These are phyloP conservation scores for Mystacornis crossleyi DNA, from an alignment of 2,113 vertebrate species.

Conservation along the genomic window DNA sequence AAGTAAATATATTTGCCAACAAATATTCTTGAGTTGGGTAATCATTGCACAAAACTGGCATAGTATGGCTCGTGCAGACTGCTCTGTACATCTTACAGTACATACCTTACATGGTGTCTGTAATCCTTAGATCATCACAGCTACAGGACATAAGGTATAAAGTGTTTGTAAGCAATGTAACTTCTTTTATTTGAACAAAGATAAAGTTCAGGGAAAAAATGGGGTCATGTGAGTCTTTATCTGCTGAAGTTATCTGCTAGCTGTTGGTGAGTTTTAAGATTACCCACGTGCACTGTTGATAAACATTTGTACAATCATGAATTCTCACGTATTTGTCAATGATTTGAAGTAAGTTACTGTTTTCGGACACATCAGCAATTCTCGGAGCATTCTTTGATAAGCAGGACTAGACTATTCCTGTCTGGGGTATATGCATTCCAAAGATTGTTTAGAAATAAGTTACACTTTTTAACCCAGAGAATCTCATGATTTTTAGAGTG, in stretches of 20 bases:
- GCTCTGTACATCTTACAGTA: neutral
- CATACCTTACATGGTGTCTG: neutral
- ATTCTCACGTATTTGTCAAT: neutral
- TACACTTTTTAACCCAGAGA: neutral
- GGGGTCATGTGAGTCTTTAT: neutral
- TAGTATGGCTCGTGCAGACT: too few species aligned
- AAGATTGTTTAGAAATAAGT: neutral
- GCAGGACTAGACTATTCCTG: neutral
- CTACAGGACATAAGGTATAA: neutral
- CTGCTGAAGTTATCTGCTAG: neutral
- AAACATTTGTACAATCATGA: neutral
- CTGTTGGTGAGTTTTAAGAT: neutral
- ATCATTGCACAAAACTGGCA: neutral
- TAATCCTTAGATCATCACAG: neutral
- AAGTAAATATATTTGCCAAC: neutral
- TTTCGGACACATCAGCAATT: neutral
- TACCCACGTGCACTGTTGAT: neutral
- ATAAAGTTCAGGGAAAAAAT: neutral
- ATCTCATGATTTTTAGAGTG: neutral
- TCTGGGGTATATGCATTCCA: neutral
- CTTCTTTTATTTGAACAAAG: neutral
- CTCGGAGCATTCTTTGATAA: neutral
- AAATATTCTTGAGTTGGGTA: neutral
- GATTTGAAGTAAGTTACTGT: neutral
- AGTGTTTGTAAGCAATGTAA: neutral